A percentile compares a stretch with the other conserved stretches of the same genome.
These are phyloP conservation scores for Trichogramma dendrolimi DNA, from an alignment of 2,888 invertebrate species.

Conservation along the genomic window DNA sequence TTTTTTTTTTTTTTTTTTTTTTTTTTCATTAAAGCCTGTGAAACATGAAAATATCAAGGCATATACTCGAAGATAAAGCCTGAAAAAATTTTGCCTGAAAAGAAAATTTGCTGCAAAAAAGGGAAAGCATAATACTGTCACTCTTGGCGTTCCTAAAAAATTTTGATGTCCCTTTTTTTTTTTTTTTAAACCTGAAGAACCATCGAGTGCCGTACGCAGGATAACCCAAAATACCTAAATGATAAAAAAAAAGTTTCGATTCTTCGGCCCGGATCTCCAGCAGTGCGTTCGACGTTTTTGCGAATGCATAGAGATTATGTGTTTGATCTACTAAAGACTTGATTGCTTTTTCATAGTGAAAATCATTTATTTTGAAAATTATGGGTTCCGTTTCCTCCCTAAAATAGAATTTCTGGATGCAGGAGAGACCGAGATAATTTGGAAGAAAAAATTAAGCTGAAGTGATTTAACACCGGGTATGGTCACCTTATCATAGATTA, in stretches of 20 bases:
- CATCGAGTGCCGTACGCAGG: not conserved
- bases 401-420: too few species aligned
- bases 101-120: constrained; percentile 34
- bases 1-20: constrained; percentile 31
- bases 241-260: constrained; percentile 24
- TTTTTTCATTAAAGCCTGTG: constrained; percentile 43
- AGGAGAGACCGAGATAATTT: too few species aligned
- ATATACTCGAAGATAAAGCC: constrained; percentile 42
- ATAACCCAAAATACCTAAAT: constrained; percentile 17
- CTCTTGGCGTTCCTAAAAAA: constrained; percentile 34
- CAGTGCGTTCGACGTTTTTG: constrained; percentile 20
- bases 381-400: too few species aligned
- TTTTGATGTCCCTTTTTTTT: constrained; percentile 8
- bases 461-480: too few species aligned
- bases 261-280: constrained; percentile 20
- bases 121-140: constrained; percentile 13
- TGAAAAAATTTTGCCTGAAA: constrained; percentile 52
- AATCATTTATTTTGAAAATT: too few species aligned
- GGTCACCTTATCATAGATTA: too few species aligned
- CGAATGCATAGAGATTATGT: not conserved
- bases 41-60: constrained; percentile 36
- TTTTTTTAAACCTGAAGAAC: constrained; percentile 17
- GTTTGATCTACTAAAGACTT: not conserved
- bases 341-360: too few species aligned
- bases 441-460: too few species aligned